Evolutionary conservation across 1,140 invertebrate genomes (phyloP).

Genomic region (Drosophila funebris): DNA sequence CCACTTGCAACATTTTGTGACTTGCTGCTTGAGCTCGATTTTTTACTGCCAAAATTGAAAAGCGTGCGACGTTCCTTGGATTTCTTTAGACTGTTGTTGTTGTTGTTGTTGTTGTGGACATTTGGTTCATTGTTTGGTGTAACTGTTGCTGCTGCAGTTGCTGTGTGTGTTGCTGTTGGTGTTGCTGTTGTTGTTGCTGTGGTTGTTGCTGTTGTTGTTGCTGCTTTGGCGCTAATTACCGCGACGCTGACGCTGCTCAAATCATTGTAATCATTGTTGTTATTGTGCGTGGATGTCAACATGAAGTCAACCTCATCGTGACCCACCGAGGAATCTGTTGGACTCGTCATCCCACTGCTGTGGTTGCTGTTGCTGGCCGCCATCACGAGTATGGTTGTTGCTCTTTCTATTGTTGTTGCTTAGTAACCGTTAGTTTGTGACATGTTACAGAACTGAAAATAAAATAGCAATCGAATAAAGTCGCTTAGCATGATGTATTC

Average conservation of each 20-base stretch:
- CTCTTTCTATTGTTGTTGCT: conserved; percentile 29
- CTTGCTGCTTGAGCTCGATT: conserved; percentile 39
- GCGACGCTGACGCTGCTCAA: conserved; percentile 47
- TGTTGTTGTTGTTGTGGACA: conserved; percentile 16
- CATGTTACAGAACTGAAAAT: conserved; percentile 52
- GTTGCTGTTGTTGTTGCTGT: conserved; percentile 44
- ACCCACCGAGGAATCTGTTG: conserved; percentile 18
- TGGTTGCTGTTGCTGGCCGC: conserved; percentile 15
- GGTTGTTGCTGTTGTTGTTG: conserved; percentile 16
- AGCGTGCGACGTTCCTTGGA: conserved; percentile 68
- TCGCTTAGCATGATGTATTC: conserved; percentile 4
- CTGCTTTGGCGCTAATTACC: conserved; percentile 60
- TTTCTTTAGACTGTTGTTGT: conserved; percentile 59
- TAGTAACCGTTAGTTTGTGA: conserved; percentile 41
- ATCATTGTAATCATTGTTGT: conserved; percentile 72
- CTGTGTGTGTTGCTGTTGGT: conserved; percentile 16
- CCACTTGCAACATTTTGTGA: conserved; percentile 16
- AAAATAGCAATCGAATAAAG: conserved; percentile 15
- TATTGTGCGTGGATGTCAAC: conserved; percentile 46
- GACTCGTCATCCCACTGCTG: conserved; percentile 21
- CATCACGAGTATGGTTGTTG: too few species aligned
- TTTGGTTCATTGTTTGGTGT: conserved; percentile 69
- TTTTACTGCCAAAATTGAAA: conserved; percentile 64
- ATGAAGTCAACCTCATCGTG: conserved; percentile 72
- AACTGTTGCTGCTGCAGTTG: conserved; percentile 16